Evolutionary conservation across 1,140 invertebrate species (phyloP).

Genomic region (Drosophila watanabei): DNA sequence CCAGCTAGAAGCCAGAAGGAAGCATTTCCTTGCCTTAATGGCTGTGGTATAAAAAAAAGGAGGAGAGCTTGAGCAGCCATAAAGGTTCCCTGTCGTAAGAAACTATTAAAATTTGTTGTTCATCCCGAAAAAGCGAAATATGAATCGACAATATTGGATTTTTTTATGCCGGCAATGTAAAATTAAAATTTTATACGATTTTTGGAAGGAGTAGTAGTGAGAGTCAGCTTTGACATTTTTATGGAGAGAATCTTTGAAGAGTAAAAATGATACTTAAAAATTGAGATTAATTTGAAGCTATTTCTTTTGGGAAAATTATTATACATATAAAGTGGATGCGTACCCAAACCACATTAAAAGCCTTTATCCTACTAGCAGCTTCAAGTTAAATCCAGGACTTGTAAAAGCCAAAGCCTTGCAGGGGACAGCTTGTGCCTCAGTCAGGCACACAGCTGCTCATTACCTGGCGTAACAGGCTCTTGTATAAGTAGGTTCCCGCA

Average conservation of each 20-base stretch:
- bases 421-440: background rate
- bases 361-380: background rate
- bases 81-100: slow-evolving; percentile 16
- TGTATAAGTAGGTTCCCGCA: background rate
- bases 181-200: slow-evolving; percentile 9
- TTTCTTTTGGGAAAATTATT: background rate
- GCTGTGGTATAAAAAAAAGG: slow-evolving; percentile 4
- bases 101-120: slow-evolving; percentile 40
- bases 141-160: slow-evolving; percentile 21
- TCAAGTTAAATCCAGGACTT: background rate
- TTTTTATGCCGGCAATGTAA: slow-evolving; percentile 12
- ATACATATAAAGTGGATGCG: background rate
- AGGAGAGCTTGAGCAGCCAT: slow-evolving; percentile 3
- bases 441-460: slow-evolving; percentile 17
- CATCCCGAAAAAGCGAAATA: slow-evolving; percentile 16
- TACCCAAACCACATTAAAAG: background rate
- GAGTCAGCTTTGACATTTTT: background rate
- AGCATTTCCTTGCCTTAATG: slow-evolving; percentile 7
- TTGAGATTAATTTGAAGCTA: background rate
- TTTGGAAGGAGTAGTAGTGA: background rate
- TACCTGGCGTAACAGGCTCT: slow-evolving; percentile 19
- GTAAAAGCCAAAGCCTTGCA: no score
- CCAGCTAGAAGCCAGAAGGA: background rate
- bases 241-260: background rate
- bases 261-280: background rate